phyloP scores from a whole-genome alignment of 2,888 invertebrate species.

The Trachelus iudaicus region DNA sequence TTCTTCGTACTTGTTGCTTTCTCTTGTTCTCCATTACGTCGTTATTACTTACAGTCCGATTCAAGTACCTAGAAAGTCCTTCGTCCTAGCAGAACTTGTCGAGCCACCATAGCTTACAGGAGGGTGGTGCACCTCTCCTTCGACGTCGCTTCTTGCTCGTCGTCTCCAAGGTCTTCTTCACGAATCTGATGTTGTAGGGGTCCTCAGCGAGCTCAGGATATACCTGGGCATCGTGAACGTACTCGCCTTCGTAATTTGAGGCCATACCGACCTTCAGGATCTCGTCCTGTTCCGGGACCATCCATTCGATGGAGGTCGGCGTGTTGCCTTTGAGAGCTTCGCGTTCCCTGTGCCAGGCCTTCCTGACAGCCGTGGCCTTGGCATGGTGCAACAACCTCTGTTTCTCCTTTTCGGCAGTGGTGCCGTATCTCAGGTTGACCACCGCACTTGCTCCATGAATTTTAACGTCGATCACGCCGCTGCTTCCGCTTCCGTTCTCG shows the following conservation, averaged over 20 bases:
- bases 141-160: constrained; percentile 77
- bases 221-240: constrained; percentile 87
- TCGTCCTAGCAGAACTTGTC: constrained; percentile 60
- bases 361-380: constrained; percentile 84
- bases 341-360: constrained; percentile 94
- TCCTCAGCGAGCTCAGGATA: constrained; percentile 96
- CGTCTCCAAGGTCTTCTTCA: constrained; percentile 82
- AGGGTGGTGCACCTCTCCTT: constrained; percentile 70
- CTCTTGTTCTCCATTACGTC: constrained; percentile 23
- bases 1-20: constrained; percentile 21
- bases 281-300: constrained; percentile 88
- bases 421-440: constrained; percentile 94
- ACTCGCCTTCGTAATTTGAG: constrained; percentile 89
- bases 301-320: constrained; percentile 86
- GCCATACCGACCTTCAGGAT: constrained; percentile 86
- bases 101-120: constrained; percentile 67
- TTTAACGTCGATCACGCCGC: constrained; percentile 80
- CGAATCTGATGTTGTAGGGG: constrained; percentile 92
- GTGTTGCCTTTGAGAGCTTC: constrained; percentile 84
- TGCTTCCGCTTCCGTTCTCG: constrained; percentile 79
- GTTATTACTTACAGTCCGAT: neutral
- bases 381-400: constrained; percentile 92
- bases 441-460: constrained; percentile 92
- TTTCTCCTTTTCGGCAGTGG: constrained; percentile 89
- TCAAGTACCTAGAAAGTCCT: neutral